A percentile compares a stretch with the other conserved stretches of the same genome.
Conservation (phyloP, 23 tunicate species). For the Halocynthia aurantium region DNA sequence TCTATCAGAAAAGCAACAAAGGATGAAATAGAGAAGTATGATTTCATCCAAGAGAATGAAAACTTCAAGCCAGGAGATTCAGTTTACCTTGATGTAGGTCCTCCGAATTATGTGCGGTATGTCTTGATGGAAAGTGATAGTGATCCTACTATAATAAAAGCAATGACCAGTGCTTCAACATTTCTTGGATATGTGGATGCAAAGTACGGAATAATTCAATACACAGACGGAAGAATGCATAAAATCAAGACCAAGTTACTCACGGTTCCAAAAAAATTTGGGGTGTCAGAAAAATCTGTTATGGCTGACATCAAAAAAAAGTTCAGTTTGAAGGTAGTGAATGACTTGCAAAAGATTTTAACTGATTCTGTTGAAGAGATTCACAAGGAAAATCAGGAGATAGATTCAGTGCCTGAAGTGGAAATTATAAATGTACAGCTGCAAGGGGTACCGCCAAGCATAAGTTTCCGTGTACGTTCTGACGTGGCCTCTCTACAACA, state of each 20-base stretch:
- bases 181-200: neutral
- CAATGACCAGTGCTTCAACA: slow-evolving; percentile 5
- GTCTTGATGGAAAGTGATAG: neutral
- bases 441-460: too few relatives aligned
- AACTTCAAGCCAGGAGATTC: neutral
- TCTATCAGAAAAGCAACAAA: neutral
- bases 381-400: too few relatives aligned
- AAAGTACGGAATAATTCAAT: slow-evolving; percentile 2
- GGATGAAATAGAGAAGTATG: slow-evolving; percentile 9
- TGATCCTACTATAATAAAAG: neutral
- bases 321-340: too few relatives aligned
- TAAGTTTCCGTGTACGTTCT: too few relatives aligned
- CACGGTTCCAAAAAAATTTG: slow-evolving; percentile 23
- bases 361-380: too few relatives aligned
- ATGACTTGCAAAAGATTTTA: too few relatives aligned
- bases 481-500: too few relatives aligned
- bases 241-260: slow-evolving; percentile 11
- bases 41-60: slow-evolving; percentile 2
- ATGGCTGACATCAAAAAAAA: too few relatives aligned
- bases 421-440: too few relatives aligned
- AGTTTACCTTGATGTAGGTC: slow-evolving; percentile 17
- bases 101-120: slow-evolving; percentile 1
- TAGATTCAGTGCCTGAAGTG: too few relatives aligned
- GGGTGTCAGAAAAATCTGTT: neutral
- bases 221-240: slow-evolving; percentile 2